phyloP scores from a whole-genome alignment of 2,888 invertebrate genomes.

The Acanthosoma haemorrhoidale region DNA sequence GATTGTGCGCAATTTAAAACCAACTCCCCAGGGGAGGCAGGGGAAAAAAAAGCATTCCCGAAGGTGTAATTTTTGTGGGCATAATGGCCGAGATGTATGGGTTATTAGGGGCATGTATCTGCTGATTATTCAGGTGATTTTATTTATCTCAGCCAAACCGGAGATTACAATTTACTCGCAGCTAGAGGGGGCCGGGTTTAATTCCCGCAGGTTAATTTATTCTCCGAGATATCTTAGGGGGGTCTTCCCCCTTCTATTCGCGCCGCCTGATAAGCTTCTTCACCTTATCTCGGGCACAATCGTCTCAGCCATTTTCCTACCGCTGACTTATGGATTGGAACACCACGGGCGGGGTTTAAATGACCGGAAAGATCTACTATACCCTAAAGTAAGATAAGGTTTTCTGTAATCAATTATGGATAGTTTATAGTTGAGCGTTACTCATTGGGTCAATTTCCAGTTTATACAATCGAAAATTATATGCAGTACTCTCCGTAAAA shows the following conservation, averaged over 20 bases:
- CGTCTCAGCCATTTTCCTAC: background rate
- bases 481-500: too few relatives aligned
- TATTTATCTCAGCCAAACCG: background rate
- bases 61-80: background rate
- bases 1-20: too few relatives aligned
- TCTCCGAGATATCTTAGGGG: background rate
- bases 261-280: background rate
- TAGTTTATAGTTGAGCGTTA: too few relatives aligned
- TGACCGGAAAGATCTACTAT: constrained; percentile 9
- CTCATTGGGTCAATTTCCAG: too few relatives aligned
- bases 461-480: too few relatives aligned
- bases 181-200: background rate
- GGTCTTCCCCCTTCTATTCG: background rate
- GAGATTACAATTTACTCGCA: background rate
- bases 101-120: background rate
- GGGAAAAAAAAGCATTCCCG: background rate
- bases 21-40: too few relatives aligned
- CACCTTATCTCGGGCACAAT: background rate
- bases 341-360: too few relatives aligned
- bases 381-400: too few relatives aligned
- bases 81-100: too few relatives aligned
- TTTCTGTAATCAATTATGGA: too few relatives aligned
- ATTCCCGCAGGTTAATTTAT: constrained; percentile 9
- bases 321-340: constrained; percentile 7
- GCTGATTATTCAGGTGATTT: background rate